Percentiles rank a stretch among this genome's conserved stretches.
Conservation (phyloP, 2,888 invertebrate genomes). For the Trisateles emortualis region DNA sequence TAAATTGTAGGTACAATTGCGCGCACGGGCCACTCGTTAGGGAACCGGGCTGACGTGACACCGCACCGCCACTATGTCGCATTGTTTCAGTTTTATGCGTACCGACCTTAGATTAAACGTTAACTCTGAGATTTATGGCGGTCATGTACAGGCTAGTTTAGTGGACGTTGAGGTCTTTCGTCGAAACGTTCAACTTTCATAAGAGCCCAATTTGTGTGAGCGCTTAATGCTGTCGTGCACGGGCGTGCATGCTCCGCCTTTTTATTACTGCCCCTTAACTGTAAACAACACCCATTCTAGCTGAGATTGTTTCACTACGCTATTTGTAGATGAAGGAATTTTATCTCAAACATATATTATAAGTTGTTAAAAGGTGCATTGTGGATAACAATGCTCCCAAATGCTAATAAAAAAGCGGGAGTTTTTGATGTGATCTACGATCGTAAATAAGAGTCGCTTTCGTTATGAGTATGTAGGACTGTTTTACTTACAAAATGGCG, state of each 20-base stretch:
- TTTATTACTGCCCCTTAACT: constrained; percentile 85
- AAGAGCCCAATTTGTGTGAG: constrained; percentile 82
- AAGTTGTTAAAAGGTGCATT: constrained; percentile 38
- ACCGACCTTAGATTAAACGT: constrained; percentile 81
- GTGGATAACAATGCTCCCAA: constrained; percentile 50
- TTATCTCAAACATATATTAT: constrained; percentile 57
- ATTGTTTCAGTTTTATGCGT: constrained; percentile 83
- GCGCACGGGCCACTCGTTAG: constrained; percentile 85
- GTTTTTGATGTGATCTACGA: constrained; percentile 31
- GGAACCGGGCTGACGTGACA: constrained; percentile 71
- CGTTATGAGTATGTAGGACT: constrained; percentile 24
- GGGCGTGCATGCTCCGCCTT: constrained; percentile 81
- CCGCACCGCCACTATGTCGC: constrained; percentile 72
- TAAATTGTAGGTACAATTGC: constrained; percentile 82
- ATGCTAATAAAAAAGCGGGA: constrained; percentile 45
- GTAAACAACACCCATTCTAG: constrained; percentile 83
- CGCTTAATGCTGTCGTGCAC: constrained; percentile 79
- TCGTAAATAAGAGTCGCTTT: constrained; percentile 36
- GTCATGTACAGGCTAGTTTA: constrained; percentile 72
- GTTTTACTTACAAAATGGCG: constrained; percentile 18
- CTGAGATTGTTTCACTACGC: constrained; percentile 63
- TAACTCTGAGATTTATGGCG: constrained; percentile 80
- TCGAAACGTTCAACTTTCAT: constrained; percentile 82
- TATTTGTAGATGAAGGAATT: constrained; percentile 63
- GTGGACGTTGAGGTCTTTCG: constrained; percentile 75